Evolutionary conservation across 2,797 vertebrate genomes (phyloP), one percentile per base, ranked within the genome.

Genomic region (Pseudochirops corinnae): DNA sequence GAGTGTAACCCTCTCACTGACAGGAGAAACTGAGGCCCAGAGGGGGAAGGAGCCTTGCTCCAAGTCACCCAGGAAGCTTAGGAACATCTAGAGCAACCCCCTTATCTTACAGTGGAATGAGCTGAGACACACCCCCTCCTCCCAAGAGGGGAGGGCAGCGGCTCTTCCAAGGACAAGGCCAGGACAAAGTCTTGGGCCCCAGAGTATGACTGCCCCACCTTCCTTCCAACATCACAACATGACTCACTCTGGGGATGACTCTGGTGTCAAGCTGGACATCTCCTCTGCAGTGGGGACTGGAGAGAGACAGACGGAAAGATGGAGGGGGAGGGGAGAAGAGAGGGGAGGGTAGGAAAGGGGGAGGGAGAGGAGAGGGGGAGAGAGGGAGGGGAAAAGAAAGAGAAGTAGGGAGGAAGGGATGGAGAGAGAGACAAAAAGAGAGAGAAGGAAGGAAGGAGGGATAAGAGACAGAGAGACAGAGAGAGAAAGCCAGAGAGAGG

Each of bases 201-300:
- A 6, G 14, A 6, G 5, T 74, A 9, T 7, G 16, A 39, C 5
- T 58, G n/a, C 14, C 62, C 56, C 50, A 16, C 2, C 5, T 5
- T 33, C 18, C 0, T 0, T 56, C 55, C 26, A 33, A 14, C 46
- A 92, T 91, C 82, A 91, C 56, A 0, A 55, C 31, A 7, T 62
- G 74, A 99, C 99, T 99, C 98, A 99, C 99, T 99, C 99, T 39
- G 99, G 99, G 95, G 99, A 99, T 96, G 99, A 99, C 97, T 99
- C 99, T 95, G 99, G 99, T 5, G 99, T 99, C 96, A 99, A 98
- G 97, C 99, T 99, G 98, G 99, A 99, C 99, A 99, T 99, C 98
- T 99, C 99, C 98, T 99, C 99, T 55, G 99, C 99, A 91, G 99
- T 99, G 53, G 99, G 99, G 98, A 99, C 99, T 99, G 98, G 57